Base-by-base conservation (phyloP, 2,888 invertebrate species). In the Philonicus albiceps region DNA sequence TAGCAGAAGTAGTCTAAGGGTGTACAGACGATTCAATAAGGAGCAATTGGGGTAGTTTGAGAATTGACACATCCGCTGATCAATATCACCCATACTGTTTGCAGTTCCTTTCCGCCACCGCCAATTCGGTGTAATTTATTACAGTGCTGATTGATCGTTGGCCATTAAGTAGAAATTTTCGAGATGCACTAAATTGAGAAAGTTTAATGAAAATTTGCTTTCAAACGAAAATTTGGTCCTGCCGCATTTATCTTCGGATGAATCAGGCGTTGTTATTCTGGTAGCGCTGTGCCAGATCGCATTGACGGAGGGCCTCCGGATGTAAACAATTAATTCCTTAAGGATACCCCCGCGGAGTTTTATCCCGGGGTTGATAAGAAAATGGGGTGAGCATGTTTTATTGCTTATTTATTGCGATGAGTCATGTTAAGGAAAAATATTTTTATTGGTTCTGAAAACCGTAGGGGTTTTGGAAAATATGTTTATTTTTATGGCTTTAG, bases 141-240 rank as follows among this genome's bases (percentile, higher is more conserved):
- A 40, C 13, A 40, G n/a, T 13, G 19, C 76, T 76, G 76, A 76
- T 76, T 76, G 76, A 76, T 76, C 76, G 76, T 6, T 37, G 13
- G 19, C 76, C 22, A 76, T 76, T 34, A 37, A 37, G 43, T 22
- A 6, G 76, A 40, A 40, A 76, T 22, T 76, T 22, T 76, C 40
- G 37, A 37, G 37, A 76, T 76, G 76, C 43, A 76, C 27, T 40
- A 76, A 76, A 76, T 76, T 76, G 76, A 19, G 8, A 76, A 76
- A 76, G 76, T 76, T 76, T 76, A 76, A 76, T 76, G 76, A 76
- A 76, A 76, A 76, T 76, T 76, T 76, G n/a, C 22, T 43, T 13
- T 5, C 34, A 22, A 5, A 19, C 19, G 13, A 76, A 76, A 34
- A 76, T 13, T 76, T 22, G 13, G 22, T 13, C 37, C 11, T 11